Evolutionary conservation across 2,888 invertebrate genomes (phyloP).

Genomic region (Encarsia formosa): DNA sequence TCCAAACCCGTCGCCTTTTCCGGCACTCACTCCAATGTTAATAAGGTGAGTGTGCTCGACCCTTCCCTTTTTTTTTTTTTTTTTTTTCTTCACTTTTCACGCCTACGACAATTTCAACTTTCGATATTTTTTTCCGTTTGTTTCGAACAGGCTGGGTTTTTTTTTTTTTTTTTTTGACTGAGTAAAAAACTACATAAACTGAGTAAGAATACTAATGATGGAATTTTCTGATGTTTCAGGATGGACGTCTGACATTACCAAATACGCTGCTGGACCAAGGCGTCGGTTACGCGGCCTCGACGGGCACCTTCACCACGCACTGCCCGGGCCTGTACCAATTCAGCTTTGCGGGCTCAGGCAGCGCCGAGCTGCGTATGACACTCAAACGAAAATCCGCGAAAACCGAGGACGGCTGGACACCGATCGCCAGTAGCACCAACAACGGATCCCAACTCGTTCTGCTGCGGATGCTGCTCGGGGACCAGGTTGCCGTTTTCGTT

Average conservation of each 20-base stretch:
- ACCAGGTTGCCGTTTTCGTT: constrained; percentile 48
- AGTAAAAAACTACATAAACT: no score
- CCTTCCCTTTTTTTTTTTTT: no score
- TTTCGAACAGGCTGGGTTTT: no score
- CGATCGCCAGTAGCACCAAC: constrained; percentile 36
- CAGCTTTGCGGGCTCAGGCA: constrained; percentile 50
- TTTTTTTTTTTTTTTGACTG: no score
- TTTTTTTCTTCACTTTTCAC: no score
- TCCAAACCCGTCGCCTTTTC: constrained; percentile 50
- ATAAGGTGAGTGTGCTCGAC: no score
- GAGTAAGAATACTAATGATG: no score
- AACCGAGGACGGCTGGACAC: constrained; percentile 39
- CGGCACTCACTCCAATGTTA: constrained; percentile 27
- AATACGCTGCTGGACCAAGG: constrained; percentile 50
- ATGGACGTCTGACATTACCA: constrained; percentile 34
- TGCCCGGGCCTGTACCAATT: constrained; percentile 54
- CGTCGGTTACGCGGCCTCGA: constrained; percentile 50
- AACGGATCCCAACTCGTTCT: constrained; percentile 48
- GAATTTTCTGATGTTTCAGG: no score
- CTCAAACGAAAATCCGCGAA: constrained; percentile 43
- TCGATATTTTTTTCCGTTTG: no score
- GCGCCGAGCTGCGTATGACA: constrained; percentile 39
- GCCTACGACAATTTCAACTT: no score
- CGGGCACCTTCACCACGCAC: constrained; percentile 51
- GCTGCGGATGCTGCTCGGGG: constrained; percentile 47